Conservation (phyloP, 2,888 invertebrate species). For the Ophion ventricosus region DNA sequence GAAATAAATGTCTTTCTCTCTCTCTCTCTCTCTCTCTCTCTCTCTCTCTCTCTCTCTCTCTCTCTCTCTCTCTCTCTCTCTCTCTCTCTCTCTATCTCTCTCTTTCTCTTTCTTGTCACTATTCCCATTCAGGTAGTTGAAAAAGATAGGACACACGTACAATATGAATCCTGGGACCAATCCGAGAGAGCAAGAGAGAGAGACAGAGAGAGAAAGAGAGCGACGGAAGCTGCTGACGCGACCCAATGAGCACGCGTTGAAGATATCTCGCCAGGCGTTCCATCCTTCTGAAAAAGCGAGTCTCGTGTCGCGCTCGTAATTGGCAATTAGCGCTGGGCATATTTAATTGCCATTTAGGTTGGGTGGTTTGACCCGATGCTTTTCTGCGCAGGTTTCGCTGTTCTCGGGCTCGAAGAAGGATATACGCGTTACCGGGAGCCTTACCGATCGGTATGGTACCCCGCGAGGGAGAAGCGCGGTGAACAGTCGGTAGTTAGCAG, state of each 20-base stretch:
- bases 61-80: too few relatives aligned
- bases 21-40: too few relatives aligned
- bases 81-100: too few relatives aligned
- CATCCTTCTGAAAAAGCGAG: slow-evolving; percentile 68
- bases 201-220: slow-evolving; percentile 49
- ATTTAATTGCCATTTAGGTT: slow-evolving; percentile 82
- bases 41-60: too few relatives aligned
- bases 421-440: not conserved
- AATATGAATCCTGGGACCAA: not conserved
- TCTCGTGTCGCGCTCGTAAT: slow-evolving; percentile 79
- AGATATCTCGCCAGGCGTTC: slow-evolving; percentile 56
- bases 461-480: slow-evolving; percentile 36
- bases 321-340: slow-evolving; percentile 82
- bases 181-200: slow-evolving; percentile 59
- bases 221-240: slow-evolving; percentile 27
- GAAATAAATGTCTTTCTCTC: too few relatives aligned
- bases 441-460: slow-evolving; percentile 33
- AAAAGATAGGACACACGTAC: not conserved
- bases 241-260: slow-evolving; percentile 25
- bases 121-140: not conserved
- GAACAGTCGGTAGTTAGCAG: slow-evolving; percentile 57
- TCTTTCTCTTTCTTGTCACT: not conserved
- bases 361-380: slow-evolving; percentile 71
- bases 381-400: slow-evolving; percentile 14
- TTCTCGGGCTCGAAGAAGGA: slow-evolving; percentile 5